Evolutionary conservation across 2,888 invertebrate genomes (phyloP).

Genomic region (Choristoneura rosaceana): DNA sequence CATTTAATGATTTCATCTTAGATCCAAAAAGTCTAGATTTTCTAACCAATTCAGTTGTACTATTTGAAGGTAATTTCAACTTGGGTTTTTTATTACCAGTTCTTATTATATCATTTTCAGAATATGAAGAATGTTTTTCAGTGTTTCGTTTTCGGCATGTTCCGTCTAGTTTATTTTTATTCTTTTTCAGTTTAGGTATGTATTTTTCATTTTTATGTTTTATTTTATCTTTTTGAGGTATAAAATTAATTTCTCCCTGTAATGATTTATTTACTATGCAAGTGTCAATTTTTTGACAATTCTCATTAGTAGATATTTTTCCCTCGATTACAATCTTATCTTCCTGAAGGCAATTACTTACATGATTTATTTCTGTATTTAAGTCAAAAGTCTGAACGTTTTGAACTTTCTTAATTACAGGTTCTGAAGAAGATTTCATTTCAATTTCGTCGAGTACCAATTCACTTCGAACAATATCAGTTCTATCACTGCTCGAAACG

Average conservation of each 20-base stretch:
- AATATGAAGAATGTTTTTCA: neutral
- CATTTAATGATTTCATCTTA: neutral
- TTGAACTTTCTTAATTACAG: neutral
- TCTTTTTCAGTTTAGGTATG: conserved; percentile 27
- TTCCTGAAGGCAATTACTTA: neutral
- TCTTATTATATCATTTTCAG: neutral
- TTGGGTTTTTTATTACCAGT: neutral
- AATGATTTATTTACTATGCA: neutral
- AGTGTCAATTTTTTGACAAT: neutral
- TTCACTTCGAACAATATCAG: neutral
- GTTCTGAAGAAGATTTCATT: neutral
- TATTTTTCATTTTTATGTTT: conserved; percentile 4
- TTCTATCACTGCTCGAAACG: neutral
- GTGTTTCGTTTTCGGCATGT: conserved; percentile 14
- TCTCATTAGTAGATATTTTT: neutral
- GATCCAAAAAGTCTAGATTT: neutral
- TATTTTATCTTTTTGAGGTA: neutral
- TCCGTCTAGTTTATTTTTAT: conserved; percentile 1
- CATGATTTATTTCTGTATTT: neutral
- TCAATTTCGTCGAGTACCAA: neutral
- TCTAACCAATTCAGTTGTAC: neutral
- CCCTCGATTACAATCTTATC: neutral
- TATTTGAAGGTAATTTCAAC: neutral
- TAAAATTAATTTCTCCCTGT: neutral
- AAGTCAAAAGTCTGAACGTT: neutral